Conservation (phyloP, 2,113 vertebrate species). For the Pelmatolapia mariae region DNA sequence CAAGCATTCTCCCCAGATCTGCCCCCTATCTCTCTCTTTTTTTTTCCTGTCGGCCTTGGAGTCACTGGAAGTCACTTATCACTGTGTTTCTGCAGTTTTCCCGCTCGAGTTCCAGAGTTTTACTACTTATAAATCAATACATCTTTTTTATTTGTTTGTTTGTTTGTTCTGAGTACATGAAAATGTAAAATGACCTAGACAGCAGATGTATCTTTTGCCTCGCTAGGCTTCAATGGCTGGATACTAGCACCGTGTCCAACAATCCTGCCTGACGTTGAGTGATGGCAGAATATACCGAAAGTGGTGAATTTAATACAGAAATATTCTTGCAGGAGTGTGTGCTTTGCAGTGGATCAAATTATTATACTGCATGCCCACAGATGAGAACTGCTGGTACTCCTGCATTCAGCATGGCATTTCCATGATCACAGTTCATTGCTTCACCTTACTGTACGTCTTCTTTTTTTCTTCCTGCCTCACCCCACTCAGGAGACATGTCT, state of each 20-base stretch:
- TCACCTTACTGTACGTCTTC: conserved; percentile 10
- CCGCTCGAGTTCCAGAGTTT: background rate
- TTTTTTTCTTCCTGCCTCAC: conserved; percentile 21
- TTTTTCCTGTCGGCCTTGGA: background rate
- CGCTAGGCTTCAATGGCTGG: background rate
- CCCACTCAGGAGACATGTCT: conserved; percentile 57
- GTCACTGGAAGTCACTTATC: conserved; percentile 40
- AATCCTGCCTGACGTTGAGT: conserved; percentile 5
- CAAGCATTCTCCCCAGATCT: background rate
- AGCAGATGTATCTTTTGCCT: conserved; percentile 32
- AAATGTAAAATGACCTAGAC: conserved; percentile 35
- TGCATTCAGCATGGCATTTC: conserved; percentile 15
- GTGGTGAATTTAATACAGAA: background rate
- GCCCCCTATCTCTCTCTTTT: background rate
- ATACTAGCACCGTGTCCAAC: background rate
- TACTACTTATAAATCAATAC: conserved; percentile 44
- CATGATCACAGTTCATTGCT: conserved; percentile 50
- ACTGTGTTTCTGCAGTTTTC: conserved; percentile 16
- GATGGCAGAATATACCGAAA: conserved; percentile 1
- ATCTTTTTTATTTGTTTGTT: background rate
- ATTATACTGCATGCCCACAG: background rate
- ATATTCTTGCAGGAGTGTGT: background rate
- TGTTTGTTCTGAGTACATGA: conserved; percentile 12
- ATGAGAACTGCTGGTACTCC: background rate
- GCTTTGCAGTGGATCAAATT: background rate